Percentiles rank a stretch among this genome's conserved stretches.
Conservation (phyloP, 2,888 invertebrate species). For the Yponomeuta plumbellus region DNA sequence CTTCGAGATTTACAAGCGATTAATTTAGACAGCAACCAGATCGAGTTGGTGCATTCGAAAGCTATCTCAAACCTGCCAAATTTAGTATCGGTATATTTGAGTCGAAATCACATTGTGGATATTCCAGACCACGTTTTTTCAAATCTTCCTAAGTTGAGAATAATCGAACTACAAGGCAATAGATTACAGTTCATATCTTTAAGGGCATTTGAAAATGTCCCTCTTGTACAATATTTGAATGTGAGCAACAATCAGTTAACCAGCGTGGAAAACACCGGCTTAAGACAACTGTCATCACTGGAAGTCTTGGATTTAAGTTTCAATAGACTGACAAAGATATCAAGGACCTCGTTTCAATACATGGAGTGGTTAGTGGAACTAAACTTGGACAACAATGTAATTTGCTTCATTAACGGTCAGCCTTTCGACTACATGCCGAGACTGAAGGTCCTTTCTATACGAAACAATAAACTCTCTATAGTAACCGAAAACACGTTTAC, state of each 20-base stretch:
- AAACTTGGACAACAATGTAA: conserved; percentile 88
- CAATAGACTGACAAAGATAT: conserved; percentile 83
- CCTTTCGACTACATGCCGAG: conserved; percentile 91
- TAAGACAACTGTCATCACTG: conserved; percentile 83
- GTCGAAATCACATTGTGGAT: conserved; percentile 83
- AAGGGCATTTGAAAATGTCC: conserved; percentile 86
- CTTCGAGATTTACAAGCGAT: conserved; percentile 83
- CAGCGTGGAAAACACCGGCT: conserved; percentile 84
- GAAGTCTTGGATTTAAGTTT: conserved; percentile 91
- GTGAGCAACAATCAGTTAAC: conserved; percentile 87
- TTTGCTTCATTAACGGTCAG: conserved; percentile 86
- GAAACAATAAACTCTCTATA: conserved; percentile 84
- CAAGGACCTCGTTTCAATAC: conserved; percentile 80
- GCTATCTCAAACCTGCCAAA: conserved; percentile 83
- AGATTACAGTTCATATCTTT: conserved; percentile 82
- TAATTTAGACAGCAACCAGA: conserved; percentile 88
- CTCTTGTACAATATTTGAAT: conserved; percentile 87
- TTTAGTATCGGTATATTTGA: conserved; percentile 81
- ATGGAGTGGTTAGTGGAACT: conserved; percentile 93
- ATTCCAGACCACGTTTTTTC: conserved; percentile 86
- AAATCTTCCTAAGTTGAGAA: conserved; percentile 83
- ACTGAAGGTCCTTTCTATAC: conserved; percentile 85
- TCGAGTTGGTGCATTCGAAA: conserved; percentile 83
- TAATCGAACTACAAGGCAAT: conserved; percentile 88
- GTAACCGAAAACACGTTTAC: conserved; percentile 85